Conservation (phyloP, 2,888 invertebrate genomes). For the Daptonema setosum region DNA sequence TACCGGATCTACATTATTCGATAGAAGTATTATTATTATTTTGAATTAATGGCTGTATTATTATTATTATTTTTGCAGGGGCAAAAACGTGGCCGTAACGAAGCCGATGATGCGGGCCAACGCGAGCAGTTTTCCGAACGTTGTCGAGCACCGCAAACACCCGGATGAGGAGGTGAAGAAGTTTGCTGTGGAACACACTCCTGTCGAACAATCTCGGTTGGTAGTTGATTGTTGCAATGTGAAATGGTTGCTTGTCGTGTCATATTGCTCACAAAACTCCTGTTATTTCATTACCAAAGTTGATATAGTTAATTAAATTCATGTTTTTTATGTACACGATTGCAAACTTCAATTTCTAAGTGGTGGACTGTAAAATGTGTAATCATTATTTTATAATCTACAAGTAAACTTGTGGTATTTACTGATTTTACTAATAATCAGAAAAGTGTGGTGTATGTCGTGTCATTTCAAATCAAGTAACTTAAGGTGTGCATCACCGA, state of each 20-base stretch:
- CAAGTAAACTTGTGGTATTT: not conserved
- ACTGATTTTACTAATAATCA: not conserved
- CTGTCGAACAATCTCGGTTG: not conserved
- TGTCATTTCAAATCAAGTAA: not conserved
- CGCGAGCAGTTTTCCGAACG: too few relatives aligned
- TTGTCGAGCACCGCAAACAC: too few relatives aligned
- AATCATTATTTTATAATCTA: too few relatives aligned
- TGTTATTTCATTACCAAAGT: too few relatives aligned
- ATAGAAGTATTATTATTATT: not conserved
- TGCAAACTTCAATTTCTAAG: too few relatives aligned
- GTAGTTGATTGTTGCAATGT: not conserved
- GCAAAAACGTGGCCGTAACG: not conserved
- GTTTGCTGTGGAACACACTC: not conserved
- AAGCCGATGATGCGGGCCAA: not conserved
- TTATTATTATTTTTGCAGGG: too few relatives aligned
- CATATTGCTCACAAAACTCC: not conserved
- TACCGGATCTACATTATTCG: not conserved
- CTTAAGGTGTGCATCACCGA: too few relatives aligned
- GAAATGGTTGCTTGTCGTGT: not conserved
- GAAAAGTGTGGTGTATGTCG: not conserved
- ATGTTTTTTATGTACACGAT: too few relatives aligned
- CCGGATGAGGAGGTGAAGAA: not conserved
- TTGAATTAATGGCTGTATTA: not conserved
- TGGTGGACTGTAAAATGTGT: too few relatives aligned
- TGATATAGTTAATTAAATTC: too few relatives aligned